Percentiles rank a stretch among this genome's conserved stretches.
These are phyloP conservation scores for Teleopsis dalmanni DNA, from an alignment of 1,140 invertebrate genomes.

Conservation along the genomic window DNA sequence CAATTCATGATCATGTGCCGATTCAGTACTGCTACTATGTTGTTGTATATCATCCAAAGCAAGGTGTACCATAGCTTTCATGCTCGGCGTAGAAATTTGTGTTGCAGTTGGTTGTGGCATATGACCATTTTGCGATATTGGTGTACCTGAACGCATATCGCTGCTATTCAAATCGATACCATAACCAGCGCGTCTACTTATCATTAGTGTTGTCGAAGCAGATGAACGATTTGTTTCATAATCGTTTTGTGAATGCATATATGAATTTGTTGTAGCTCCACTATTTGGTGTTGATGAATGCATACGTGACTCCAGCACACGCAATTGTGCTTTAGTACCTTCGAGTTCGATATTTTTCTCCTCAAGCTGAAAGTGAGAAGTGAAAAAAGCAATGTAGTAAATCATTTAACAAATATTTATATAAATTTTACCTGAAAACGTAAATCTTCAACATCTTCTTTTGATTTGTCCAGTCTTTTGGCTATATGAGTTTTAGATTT, in stretches of 20 bases:
- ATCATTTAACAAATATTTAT: slow-evolving; percentile 3
- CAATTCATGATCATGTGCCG: slow-evolving; percentile 53
- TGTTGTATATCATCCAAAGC: slow-evolving; percentile 50
- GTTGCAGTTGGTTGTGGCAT: slow-evolving; percentile 19
- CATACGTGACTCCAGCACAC: slow-evolving; percentile 55
- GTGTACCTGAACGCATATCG: slow-evolving; percentile 18
- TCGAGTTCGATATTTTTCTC: slow-evolving; percentile 74
- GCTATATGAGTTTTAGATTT: slow-evolving; percentile 56
- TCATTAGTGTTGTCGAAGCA: slow-evolving; percentile 38
- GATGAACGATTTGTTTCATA: slow-evolving; percentile 41
- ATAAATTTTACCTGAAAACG: slow-evolving; percentile 62
- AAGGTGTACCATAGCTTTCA: slow-evolving; percentile 50
- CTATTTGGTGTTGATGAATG: slow-evolving; percentile 19
- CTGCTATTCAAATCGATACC: slow-evolving; percentile 10
- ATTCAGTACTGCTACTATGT: slow-evolving; percentile 55
- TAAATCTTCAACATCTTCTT: slow-evolving; percentile 72
- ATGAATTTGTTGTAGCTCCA: slow-evolving; percentile 23
- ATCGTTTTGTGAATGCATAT: slow-evolving; percentile 36
- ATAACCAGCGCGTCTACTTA: slow-evolving; percentile 27
- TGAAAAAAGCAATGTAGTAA: background rate
- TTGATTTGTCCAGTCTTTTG: slow-evolving; percentile 61
- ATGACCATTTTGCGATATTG: slow-evolving; percentile 18
- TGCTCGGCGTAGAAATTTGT: slow-evolving; percentile 47
- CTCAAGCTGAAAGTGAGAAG: slow-evolving; percentile 53
- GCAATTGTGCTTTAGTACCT: slow-evolving; percentile 64